Base-by-base conservation (phyloP, 1,140 invertebrate genomes). In the Pomacea maculata region DNA sequence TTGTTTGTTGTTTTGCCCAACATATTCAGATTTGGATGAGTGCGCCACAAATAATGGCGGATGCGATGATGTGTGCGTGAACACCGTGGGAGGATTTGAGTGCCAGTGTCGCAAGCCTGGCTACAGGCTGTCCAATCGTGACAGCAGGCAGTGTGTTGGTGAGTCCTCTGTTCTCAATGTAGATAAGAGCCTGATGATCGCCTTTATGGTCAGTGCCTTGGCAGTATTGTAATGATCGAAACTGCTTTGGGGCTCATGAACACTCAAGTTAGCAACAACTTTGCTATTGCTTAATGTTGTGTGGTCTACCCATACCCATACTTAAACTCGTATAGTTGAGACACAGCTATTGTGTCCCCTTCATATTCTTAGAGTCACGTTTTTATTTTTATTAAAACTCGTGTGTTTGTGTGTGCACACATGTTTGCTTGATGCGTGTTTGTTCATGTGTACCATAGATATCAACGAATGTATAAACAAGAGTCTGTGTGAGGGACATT, bases 401-500 rank as follows among this genome's bases (percentile, higher is more conserved):
- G 77, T 63, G 45, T 61, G 57, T 17, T 25, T 17, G 52, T 29
- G 68, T 73, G 68, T 54, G 21, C 21, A 57, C 54, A 55, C 61
- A 52, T 61, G 52, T 79, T 11, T 45, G 78, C 34, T 45, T 72
- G 29, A 61, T 78, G 57, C 65, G 65, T 67, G n/a, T 65, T 64
- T 19, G 52, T 79, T 21, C 21, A 55, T 34, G 67, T 19, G 67
- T 72, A 14, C 45, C 88, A 71, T 82, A 93, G 95, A 94, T 86
- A 90, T 95, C 34, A 93, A 95, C 84, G 94, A 95, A 85, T 95
- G 95, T 86, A 80, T 85, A 9, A 90, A 92, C 45, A n/a, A 92
- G 92, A 93, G 93, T 81, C 94, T 92, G 12, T 88, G 87, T 84
- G 79, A 86, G 68, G 86, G 87, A 25, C 52, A 72, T 1, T 90